Evolutionary conservation across 2,888 invertebrate species (phyloP).

Genomic region (Teleiodes luculella): DNA sequence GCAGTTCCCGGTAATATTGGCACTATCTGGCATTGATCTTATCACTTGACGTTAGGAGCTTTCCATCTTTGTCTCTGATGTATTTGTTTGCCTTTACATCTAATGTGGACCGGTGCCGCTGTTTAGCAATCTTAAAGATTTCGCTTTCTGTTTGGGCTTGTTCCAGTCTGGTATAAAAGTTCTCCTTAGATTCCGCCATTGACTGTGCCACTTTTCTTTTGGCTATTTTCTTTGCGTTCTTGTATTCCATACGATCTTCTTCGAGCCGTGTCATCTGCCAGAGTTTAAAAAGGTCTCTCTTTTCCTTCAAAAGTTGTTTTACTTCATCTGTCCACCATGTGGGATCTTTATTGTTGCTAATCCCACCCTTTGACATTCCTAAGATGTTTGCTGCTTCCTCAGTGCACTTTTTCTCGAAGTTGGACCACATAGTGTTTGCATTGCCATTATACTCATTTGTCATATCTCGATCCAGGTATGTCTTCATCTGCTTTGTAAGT

Average conservation of each 20-base stretch:
- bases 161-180: conserved; percentile 19
- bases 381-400: neutral
- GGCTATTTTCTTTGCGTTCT: conserved; percentile 14
- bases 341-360: conserved; percentile 13
- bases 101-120: neutral
- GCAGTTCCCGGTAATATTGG: conserved; percentile 3
- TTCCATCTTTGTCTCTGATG: conserved; percentile 16
- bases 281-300: conserved; percentile 19
- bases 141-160: conserved; percentile 15
- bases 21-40: conserved; percentile 13
- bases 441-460: neutral
- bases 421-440: conserved; percentile 7
- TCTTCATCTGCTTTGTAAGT: neutral
- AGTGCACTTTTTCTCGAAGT: neutral
- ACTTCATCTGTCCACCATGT: conserved; percentile 17
- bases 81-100: conserved; percentile 13
- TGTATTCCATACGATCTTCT: conserved; percentile 15
- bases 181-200: conserved; percentile 13
- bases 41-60: conserved; percentile 14
- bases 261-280: conserved; percentile 18
- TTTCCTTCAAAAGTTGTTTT: conserved; percentile 8
- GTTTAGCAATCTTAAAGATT: conserved; percentile 19
- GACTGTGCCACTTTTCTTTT: conserved; percentile 17
- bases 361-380: conserved; percentile 10
- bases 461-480: no score